These are phyloP conservation scores for Stenodera caucasica DNA, from an alignment of 2,888 invertebrate genomes.

Conservation along the genomic window DNA sequence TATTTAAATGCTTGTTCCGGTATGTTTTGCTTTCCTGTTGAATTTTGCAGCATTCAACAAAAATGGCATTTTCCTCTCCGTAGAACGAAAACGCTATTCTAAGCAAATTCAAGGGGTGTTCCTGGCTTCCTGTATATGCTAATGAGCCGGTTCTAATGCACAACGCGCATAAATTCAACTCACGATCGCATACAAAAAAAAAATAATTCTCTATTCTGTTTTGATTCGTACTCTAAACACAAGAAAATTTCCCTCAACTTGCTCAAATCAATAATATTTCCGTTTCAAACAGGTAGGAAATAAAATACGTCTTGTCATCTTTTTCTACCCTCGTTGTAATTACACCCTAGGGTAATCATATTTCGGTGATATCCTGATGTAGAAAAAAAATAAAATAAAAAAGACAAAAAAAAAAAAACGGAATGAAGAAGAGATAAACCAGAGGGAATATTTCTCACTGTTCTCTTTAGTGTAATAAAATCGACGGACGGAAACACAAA, in stretches of 20 bases:
- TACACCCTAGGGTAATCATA: slow-evolving; percentile 28
- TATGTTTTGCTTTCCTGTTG: too few species aligned
- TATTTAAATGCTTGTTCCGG: too few species aligned
- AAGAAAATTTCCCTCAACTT: not conserved
- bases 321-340: slow-evolving; percentile 11
- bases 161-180: not conserved
- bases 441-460: not conserved
- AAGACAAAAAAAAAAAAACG: not conserved
- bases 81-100: not conserved
- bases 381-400: slow-evolving; percentile 11
- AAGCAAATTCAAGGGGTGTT: slow-evolving; percentile 7
- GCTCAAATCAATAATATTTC: not conserved
- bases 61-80: too few species aligned
- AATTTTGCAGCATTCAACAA: too few species aligned
- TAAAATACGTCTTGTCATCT: not conserved
- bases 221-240: not conserved
- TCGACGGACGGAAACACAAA: slow-evolving; percentile 8
- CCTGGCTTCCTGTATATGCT: slow-evolving; percentile 4
- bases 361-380: slow-evolving; percentile 27
- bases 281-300: not conserved
- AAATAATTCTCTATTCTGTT: not conserved
- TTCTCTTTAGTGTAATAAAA: slow-evolving; percentile 2
- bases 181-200: not conserved
- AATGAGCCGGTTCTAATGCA: slow-evolving; percentile 10
- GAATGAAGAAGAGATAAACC: not conserved